Conservation (phyloP, 2,113 vertebrate species). For the Thermophis baileyi region DNA sequence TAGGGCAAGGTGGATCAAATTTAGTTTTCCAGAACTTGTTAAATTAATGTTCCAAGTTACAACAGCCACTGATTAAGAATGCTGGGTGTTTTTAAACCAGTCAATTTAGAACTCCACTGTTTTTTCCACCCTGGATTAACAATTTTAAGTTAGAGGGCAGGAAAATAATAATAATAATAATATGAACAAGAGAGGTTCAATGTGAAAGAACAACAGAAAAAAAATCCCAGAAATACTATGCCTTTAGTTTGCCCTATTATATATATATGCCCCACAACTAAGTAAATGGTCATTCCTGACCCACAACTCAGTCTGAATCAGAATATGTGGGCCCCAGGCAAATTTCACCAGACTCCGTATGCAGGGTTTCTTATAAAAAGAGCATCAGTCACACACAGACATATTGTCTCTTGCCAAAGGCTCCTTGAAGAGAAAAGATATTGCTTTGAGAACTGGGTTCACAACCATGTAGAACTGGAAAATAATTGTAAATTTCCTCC, state of each 20-base stretch:
- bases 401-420: not conserved
- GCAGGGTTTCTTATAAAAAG: not conserved
- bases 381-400: not conserved
- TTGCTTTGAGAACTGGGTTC: not conserved
- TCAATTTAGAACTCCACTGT: not conserved
- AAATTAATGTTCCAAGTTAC: not conserved
- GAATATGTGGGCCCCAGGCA: not conserved
- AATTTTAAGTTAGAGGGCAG: not conserved
- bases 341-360: not conserved
- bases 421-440: not conserved
- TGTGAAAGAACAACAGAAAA: conserved; percentile 50
- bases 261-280: conserved; percentile 51
- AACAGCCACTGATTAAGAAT: not conserved
- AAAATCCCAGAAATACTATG: conserved; percentile 53
- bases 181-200: conserved; percentile 29
- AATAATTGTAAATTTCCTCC: not conserved
- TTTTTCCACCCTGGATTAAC: not conserved
- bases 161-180: conserved; percentile 8
- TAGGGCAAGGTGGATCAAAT: not conserved
- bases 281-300: not conserved
- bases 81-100: not conserved
- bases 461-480: not conserved
- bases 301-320: not conserved
- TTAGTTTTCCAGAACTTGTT: not conserved
- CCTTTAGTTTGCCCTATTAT: conserved; percentile 49